Percentiles rank a stretch among this genome's conserved stretches.
These are phyloP conservation scores for Ostrea denselamellosa DNA, from an alignment of 1,140 invertebrate genomes.

Conservation along the genomic window DNA sequence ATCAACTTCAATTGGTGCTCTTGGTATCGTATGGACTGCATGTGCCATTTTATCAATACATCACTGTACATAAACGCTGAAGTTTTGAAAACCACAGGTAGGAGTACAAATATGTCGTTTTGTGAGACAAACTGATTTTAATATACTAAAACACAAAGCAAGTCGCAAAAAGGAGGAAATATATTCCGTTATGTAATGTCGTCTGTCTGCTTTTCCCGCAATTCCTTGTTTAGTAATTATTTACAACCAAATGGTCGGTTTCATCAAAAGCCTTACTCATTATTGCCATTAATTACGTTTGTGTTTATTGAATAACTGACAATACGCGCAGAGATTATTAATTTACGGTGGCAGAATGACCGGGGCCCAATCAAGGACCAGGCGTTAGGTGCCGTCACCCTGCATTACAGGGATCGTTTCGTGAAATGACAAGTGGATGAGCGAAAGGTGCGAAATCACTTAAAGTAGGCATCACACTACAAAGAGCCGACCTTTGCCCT, in stretches of 20 bases:
- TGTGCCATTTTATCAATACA: too few species aligned
- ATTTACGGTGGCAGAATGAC: neutral
- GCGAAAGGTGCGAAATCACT: constrained; percentile 20
- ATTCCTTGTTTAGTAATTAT: constrained; percentile 34
- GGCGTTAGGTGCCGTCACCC: neutral
- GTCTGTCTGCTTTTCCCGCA: constrained; percentile 24
- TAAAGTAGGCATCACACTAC: neutral
- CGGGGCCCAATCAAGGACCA: neutral
- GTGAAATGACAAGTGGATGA: constrained; percentile 11
- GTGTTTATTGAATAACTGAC: constrained; percentile 36
- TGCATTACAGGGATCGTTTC: neutral
- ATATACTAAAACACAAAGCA: neutral
- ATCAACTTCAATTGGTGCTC: too few species aligned
- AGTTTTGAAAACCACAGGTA: neutral
- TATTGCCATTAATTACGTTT: constrained; percentile 30
- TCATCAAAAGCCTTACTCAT: neutral
- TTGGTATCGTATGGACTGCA: too few species aligned
- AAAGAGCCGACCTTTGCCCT: constrained; percentile 12
- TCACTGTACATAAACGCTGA: neutral
- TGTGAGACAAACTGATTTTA: neutral
- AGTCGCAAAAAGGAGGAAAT: constrained; percentile 6
- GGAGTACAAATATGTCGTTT: neutral
- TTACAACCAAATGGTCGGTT: neutral
- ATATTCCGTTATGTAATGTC: constrained; percentile 3
- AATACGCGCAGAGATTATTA: constrained; percentile 9